A percentile compares a stretch with the other conserved stretches of the same genome.
Evolutionary conservation across 2,113 vertebrate genomes (phyloP).

Genomic region (Marmota monax): DNA sequence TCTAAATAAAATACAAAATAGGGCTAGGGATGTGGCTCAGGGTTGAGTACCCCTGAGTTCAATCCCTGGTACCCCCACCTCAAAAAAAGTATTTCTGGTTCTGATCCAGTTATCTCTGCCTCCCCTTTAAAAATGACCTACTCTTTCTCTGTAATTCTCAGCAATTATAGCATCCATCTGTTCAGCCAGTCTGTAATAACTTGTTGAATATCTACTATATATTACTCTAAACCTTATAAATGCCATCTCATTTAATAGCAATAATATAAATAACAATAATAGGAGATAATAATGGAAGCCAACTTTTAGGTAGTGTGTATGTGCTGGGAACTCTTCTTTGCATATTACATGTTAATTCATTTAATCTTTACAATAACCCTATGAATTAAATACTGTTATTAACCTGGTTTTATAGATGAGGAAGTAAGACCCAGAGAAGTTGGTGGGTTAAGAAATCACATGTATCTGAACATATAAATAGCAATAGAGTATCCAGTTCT

Average conservation of each 20-base stretch:
- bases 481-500: not conserved
- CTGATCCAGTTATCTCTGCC: not conserved
- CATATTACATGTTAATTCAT: not conserved
- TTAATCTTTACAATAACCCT: conserved; percentile 1
- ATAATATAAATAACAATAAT: not conserved
- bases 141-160: conserved; percentile 9
- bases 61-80: too few species aligned
- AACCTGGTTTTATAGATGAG: conserved; percentile 47
- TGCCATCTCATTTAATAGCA: not conserved
- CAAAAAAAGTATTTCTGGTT: not conserved
- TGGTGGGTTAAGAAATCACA: not conserved
- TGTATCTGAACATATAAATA: conserved; percentile 7
- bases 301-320: not conserved
- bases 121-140: not conserved
- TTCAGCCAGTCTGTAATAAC: conserved; percentile 4
- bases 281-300: conserved; percentile 13
- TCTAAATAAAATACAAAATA: too few species aligned
- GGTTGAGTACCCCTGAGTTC: too few species aligned
- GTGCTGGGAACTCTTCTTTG: not conserved
- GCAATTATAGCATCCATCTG: not conserved
- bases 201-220: conserved; percentile 6
- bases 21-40: too few species aligned
- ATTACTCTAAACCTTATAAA: conserved; percentile 2
- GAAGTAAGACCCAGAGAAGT: not conserved
- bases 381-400: not conserved